phyloP scores from a whole-genome alignment of 2,113 vertebrate genomes.

The Narcine bancroftii region DNA sequence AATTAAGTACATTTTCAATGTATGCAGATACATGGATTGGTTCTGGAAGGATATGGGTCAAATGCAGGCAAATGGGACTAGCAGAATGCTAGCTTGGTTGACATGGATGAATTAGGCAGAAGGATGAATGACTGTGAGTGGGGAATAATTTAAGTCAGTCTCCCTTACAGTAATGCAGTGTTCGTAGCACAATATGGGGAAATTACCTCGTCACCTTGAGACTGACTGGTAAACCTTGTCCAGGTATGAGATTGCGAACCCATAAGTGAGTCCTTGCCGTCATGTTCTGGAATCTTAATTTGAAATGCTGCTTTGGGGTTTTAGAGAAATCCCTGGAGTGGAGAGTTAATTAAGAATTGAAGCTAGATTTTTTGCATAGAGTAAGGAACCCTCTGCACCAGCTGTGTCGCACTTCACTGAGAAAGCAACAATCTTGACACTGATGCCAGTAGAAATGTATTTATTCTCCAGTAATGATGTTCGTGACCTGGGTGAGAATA shows the following conservation, averaged over 20 bases:
- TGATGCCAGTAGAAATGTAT: neutral
- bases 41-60: too few relatives aligned
- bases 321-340: neutral
- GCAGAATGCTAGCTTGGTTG: too few relatives aligned
- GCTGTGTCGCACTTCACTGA: neutral
- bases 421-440: neutral
- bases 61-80: too few relatives aligned
- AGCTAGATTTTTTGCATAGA: neutral
- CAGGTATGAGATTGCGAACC: neutral
- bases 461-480: neutral
- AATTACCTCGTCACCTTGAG: neutral
- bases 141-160: neutral
- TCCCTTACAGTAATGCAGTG: neutral
- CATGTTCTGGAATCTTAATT: neutral
- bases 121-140: too few relatives aligned
- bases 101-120: too few relatives aligned
- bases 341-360: neutral
- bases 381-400: neutral
- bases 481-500: neutral
- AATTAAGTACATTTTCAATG: too few relatives aligned
- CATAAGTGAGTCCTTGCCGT: neutral
- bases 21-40: too few relatives aligned
- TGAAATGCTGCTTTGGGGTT: neutral
- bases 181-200: neutral
- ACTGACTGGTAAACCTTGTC: neutral